Conservation (phyloP, 2,113 vertebrate genomes). For the Aplodontia rufa region DNA sequence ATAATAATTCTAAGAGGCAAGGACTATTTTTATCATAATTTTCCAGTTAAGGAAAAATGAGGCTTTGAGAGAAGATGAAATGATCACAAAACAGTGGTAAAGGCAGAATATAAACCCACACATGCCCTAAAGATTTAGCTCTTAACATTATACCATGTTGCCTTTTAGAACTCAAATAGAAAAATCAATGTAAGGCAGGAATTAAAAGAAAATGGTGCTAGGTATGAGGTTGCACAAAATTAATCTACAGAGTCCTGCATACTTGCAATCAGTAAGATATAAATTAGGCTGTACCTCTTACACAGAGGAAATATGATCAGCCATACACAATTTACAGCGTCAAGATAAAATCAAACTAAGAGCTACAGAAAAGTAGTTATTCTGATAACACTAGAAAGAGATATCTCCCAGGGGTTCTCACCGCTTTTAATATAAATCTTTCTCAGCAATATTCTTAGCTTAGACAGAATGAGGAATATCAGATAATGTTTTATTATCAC, state of each 20-base stretch:
- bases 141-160: background rate
- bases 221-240: background rate
- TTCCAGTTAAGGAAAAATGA: slow-evolving; percentile 32
- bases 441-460: background rate
- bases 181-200: background rate
- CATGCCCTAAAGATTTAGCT: background rate
- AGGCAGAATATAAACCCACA: background rate
- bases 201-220: background rate
- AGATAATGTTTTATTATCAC: background rate
- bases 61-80: background rate
- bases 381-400: slow-evolving; percentile 5
- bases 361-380: background rate
- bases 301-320: background rate
- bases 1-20: background rate
- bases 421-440: background rate
- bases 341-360: slow-evolving; percentile 30
- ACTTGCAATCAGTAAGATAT: background rate
- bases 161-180: slow-evolving; percentile 27
- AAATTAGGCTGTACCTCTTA: background rate
- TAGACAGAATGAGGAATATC: background rate
- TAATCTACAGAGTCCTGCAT: background rate
- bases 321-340: background rate
- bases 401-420: background rate
- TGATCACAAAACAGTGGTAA: background rate
- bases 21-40: background rate